These are phyloP conservation scores for Leptinotarsa lineolata DNA, from an alignment of 1,140 invertebrate genomes.

Conservation along the genomic window DNA sequence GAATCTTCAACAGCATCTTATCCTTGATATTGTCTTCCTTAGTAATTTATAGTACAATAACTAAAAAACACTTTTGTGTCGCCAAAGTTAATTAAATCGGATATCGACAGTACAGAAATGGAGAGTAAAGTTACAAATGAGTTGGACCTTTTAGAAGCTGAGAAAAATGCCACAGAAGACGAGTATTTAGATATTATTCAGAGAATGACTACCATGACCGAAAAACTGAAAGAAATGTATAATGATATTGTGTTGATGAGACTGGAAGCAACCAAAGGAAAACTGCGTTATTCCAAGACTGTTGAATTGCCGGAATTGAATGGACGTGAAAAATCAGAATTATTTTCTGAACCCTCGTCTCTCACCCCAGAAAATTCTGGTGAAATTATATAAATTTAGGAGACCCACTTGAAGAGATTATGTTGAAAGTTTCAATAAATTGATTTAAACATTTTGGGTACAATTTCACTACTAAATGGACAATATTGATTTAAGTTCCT, in stretches of 20 bases:
- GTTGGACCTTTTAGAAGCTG: background rate
- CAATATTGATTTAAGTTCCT: too few relatives aligned
- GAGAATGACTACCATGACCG: background rate
- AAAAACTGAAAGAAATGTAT: background rate
- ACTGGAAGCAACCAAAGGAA: background rate
- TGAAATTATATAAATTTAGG: too few relatives aligned
- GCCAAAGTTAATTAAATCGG: too few relatives aligned
- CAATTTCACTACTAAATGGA: too few relatives aligned
- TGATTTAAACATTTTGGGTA: too few relatives aligned
- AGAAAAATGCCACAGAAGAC: background rate
- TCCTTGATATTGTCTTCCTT: too few relatives aligned
- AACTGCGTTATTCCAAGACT: constrained; percentile 2
- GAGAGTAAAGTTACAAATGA: background rate
- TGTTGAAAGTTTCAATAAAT: too few relatives aligned
- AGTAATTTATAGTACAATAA: too few relatives aligned
- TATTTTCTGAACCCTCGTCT: background rate
- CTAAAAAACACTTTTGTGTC: too few relatives aligned
- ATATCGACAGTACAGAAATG: background rate
- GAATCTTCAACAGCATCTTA: too few relatives aligned
- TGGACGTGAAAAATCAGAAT: background rate
- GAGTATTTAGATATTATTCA: background rate
- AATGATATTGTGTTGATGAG: background rate
- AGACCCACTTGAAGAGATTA: too few relatives aligned
- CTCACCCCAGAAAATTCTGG: background rate
- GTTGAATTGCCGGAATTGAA: background rate